A percentile compares a stretch with the other conserved stretches of the same genome.
Evolutionary conservation across 1,140 invertebrate species (phyloP).

Genomic region (Oryzaephilus surinamensis): DNA sequence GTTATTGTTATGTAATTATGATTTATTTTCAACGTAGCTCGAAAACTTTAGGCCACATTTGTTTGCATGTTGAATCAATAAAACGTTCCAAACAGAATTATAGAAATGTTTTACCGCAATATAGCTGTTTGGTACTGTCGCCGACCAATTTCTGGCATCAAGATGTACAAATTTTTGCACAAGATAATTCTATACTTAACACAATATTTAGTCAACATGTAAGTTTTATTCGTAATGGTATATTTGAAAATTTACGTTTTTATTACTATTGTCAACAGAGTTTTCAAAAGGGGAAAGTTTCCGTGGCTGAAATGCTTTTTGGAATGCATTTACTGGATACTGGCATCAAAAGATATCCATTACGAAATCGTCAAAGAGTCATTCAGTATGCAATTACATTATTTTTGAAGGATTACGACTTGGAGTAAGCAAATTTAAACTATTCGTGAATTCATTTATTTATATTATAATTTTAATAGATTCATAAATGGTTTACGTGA

Average conservation of each 20-base stretch:
- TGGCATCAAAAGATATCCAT: constrained; percentile 77
- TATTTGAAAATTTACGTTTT: not conserved
- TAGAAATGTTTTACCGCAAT: constrained; percentile 66
- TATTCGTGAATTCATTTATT: not conserved
- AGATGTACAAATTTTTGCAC: constrained; percentile 62
- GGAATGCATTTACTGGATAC: constrained; percentile 83
- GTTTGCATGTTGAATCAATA: constrained; percentile 76
- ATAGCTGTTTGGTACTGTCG: constrained; percentile 84
- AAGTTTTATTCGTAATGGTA: constrained; percentile 25
- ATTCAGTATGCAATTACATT: constrained; percentile 86
- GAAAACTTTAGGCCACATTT: constrained; percentile 63
- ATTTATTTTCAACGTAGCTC: constrained; percentile 19
- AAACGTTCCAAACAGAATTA: constrained; percentile 43
- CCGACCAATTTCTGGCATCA: constrained; percentile 90
- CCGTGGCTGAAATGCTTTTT: constrained; percentile 82
- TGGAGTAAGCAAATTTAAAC: constrained; percentile 44
- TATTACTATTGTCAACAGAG: constrained; percentile 46
- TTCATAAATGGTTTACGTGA: constrained; percentile 64
- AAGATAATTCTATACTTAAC: constrained; percentile 65
- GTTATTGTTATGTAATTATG: not conserved
- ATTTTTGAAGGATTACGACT: constrained; percentile 70
- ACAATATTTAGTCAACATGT: constrained; percentile 78
- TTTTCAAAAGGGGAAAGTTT: constrained; percentile 67
- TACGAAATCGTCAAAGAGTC: constrained; percentile 68
- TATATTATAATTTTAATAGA: constrained; percentile 39